Base-by-base conservation (phyloP, 2,888 invertebrate genomes). In the Yponomeuta malinellus region DNA sequence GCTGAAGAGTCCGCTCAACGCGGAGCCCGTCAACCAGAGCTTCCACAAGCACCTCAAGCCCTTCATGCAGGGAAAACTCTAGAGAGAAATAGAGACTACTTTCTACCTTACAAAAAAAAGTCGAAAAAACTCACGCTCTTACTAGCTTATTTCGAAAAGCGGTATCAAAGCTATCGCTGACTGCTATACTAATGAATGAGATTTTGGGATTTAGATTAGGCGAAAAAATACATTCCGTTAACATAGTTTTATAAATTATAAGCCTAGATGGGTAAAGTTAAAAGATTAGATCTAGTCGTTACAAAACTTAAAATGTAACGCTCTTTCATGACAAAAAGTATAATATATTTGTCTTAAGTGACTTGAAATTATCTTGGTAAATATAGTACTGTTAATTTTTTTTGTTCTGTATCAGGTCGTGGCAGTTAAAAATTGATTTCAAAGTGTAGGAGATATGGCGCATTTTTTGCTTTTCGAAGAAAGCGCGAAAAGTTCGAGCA, bases 1-100 rank as follows among this genome's bases (percentile, higher is more conserved):
- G 0, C 89, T 95, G 81, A 95, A 96, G 83, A 96, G 96, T 79
- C 96, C 97, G 0, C 88, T 97, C 75, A 97, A 97, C 85, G 92
- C 94, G 52, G 94, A 95, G 74, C 95, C 95, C 0, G 97, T 97
- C n/a, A 95, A 96, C 78, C 89, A 94, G 75, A 94, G 95, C 63
- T 96, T 94, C 84, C 90, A 95, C 71, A 92, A 94, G 73, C 94
- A 96, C 81, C 88, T 97, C 69, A 96, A 96, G 77, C 97, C 97
- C 0, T 93, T 96, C 74, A 89, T 96, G 81, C 95, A 95, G 80
- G 94, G 96, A 23, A 95, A 94, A 79, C 85, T 96, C 77, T 96
- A 93, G 93, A 78, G 71, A n/a, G 65, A 1, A 12, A 15, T 31
- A 10, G 15, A 37, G 37, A 37, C 37, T 67, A 33, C 12, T 15